A percentile compares a stretch with the other conserved stretches of the same genome.
Conservation (phyloP, 2,888 invertebrate genomes). For the Trichopoda pennipes region DNA sequence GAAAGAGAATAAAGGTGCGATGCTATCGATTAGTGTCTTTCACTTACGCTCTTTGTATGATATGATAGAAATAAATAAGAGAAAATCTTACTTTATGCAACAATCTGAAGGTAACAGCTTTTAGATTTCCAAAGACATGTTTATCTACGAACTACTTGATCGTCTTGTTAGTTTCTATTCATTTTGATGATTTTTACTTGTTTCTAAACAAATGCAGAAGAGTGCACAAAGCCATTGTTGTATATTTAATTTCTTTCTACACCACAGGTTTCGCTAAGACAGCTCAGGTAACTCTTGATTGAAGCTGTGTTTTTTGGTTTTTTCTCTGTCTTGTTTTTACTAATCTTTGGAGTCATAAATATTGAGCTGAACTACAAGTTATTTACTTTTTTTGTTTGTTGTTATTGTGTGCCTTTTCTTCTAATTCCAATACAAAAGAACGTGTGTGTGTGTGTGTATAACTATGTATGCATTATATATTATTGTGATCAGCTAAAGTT, state of each 20-base stretch:
- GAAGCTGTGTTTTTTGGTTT: slow-evolving; percentile 19
- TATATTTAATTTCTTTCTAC: slow-evolving; percentile 30
- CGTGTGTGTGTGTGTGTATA: slow-evolving; percentile 31
- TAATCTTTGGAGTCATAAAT: slow-evolving; percentile 66
- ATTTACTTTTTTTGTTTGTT: not conserved
- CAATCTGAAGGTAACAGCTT: slow-evolving; percentile 51
- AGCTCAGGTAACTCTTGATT: slow-evolving; percentile 7
- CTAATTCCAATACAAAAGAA: slow-evolving; percentile 6
- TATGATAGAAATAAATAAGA: slow-evolving; percentile 17
- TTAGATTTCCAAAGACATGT: slow-evolving; percentile 20
- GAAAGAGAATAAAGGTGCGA: no score
- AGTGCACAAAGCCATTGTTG: slow-evolving; percentile 18
- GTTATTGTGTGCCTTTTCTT: not conserved
- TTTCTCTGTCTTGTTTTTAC: slow-evolving; percentile 43
- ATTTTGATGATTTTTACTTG: slow-evolving; percentile 12
- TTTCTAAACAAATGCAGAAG: slow-evolving; percentile 7
- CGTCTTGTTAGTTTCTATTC: slow-evolving; percentile 13
- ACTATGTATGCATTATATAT: slow-evolving; percentile 24
- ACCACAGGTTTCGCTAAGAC: slow-evolving; percentile 7
- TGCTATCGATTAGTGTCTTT: no score
- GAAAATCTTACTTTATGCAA: slow-evolving; percentile 47
- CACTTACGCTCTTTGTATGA: no score
- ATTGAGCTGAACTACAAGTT: slow-evolving; percentile 59
- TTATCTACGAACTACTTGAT: slow-evolving; percentile 11
- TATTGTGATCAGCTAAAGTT: slow-evolving; percentile 55